phyloP scores from a whole-genome alignment of 2,888 invertebrate genomes.

The Pseudococcus viburni region DNA sequence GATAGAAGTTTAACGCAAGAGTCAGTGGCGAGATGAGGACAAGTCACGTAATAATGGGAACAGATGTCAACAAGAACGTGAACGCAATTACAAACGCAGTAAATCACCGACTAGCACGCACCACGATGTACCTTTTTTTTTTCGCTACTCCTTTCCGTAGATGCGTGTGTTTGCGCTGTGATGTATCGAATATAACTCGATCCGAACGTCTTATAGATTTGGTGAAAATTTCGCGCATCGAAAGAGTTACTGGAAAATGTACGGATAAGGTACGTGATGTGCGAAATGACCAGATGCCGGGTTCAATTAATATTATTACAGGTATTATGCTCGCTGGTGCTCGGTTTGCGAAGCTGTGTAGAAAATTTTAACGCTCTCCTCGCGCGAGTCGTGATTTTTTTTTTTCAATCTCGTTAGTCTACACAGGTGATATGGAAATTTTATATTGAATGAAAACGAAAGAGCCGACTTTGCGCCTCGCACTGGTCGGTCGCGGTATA shows the following conservation, averaged over 20 bases:
- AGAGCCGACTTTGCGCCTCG: constrained; percentile 56
- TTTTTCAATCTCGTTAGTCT: constrained; percentile 43
- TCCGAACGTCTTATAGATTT: constrained; percentile 21
- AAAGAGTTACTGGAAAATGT: not conserved
- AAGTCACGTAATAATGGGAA: constrained; percentile 53
- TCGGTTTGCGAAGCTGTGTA: not conserved
- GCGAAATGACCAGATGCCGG: constrained; percentile 2
- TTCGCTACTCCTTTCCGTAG: not conserved
- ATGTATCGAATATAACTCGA: constrained; percentile 5
- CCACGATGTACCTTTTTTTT: constrained; percentile 47
- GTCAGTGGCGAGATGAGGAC: constrained; percentile 52
- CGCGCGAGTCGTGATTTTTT: constrained; percentile 44
- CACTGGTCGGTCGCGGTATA: constrained; percentile 51
- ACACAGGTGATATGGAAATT: constrained; percentile 59
- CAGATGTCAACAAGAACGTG: constrained; percentile 52
- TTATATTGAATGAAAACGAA: constrained; percentile 60
- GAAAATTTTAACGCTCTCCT: constrained; percentile 8
- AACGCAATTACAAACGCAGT: constrained; percentile 53
- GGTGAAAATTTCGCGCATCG: not conserved
- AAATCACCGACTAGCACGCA: constrained; percentile 53
- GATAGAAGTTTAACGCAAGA: constrained; percentile 53
- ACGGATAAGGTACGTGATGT: constrained; percentile 4
- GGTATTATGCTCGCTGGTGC: not conserved
- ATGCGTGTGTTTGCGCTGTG: not conserved
- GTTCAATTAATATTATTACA: not conserved